Evolutionary conservation across 2,888 invertebrate genomes (phyloP).

Genomic region (Mythimna ferrago): DNA sequence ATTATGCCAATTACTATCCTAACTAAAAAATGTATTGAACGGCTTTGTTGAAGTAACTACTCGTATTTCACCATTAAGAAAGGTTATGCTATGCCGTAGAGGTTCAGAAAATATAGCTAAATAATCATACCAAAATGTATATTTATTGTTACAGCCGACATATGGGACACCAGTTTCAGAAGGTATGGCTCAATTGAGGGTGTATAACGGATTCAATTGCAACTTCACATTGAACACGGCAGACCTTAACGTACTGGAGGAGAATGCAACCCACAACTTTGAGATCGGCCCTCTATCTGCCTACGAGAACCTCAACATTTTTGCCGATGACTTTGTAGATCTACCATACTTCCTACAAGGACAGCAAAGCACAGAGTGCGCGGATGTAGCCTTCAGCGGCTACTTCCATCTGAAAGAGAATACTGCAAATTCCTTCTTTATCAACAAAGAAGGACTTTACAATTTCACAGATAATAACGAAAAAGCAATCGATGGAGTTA

Average conservation of each 20-base stretch:
- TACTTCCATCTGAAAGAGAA: slow-evolving; percentile 76
- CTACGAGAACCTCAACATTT: slow-evolving; percentile 85
- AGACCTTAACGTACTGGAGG: slow-evolving; percentile 46
- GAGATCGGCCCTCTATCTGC: slow-evolving; percentile 78
- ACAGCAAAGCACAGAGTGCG: slow-evolving; percentile 70
- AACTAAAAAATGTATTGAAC: not conserved
- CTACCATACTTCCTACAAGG: slow-evolving; percentile 82
- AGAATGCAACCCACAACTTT: slow-evolving; percentile 62
- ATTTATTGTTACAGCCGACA: slow-evolving; percentile 85
- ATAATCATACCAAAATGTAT: not conserved
- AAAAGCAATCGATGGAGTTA: slow-evolving; percentile 83
- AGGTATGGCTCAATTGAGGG: slow-evolving; percentile 92
- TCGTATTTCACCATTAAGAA: not conserved
- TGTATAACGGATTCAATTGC: slow-evolving; percentile 93
- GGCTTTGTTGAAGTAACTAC: not conserved
- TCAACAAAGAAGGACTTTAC: slow-evolving; percentile 72
- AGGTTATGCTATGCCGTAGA: not conserved
- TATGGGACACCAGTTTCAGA: slow-evolving; percentile 90
- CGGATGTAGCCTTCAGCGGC: slow-evolving; percentile 69
- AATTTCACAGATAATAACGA: slow-evolving; percentile 84
- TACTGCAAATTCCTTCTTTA: slow-evolving; percentile 84
- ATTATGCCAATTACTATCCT: not conserved
- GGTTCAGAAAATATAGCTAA: not conserved
- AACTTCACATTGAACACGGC: slow-evolving; percentile 81
- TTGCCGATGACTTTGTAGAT: slow-evolving; percentile 66